A percentile compares a stretch with the other conserved stretches of the same genome.
Conservation (phyloP, 2,113 vertebrate species). For the Oryzias woworae region DNA sequence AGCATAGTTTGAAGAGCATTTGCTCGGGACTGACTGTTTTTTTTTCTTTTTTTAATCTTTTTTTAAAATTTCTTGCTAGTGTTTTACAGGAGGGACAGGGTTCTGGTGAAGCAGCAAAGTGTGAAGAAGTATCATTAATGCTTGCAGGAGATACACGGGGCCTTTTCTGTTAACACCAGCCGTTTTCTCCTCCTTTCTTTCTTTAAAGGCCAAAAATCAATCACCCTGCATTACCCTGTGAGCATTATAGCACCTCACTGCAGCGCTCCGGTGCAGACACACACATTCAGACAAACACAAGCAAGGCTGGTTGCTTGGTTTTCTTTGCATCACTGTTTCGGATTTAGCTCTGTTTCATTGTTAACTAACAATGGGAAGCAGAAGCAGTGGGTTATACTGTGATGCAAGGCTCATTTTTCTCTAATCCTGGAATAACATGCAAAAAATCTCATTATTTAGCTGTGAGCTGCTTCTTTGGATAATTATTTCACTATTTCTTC, state of each 20-base stretch:
- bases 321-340: conserved; percentile 21
- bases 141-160: conserved; percentile 24
- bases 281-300: conserved; percentile 6
- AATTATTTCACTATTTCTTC: conserved; percentile 40
- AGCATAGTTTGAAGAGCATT: conserved; percentile 39
- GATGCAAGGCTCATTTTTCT: conserved; percentile 40
- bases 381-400: conserved; percentile 59
- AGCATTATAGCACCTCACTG: conserved; percentile 11
- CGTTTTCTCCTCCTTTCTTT: conserved; percentile 48
- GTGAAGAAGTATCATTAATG: conserved; percentile 34
- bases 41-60: not conserved
- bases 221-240: conserved; percentile 33
- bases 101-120: conserved; percentile 7
- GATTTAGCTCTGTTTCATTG: conserved; percentile 13
- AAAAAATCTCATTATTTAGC: conserved; percentile 14
- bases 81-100: conserved; percentile 30
- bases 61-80: not conserved
- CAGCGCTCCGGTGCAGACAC: conserved; percentile 7
- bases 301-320: conserved; percentile 8
- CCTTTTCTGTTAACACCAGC: conserved; percentile 56
- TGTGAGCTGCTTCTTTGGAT: conserved; percentile 20
- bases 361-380: conserved; percentile 56
- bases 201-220: conserved; percentile 55
- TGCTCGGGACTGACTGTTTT: conserved; percentile 11
- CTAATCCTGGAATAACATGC: too few species aligned